Evolutionary conservation across 1,140 invertebrate species (phyloP).

Genomic region (Rhopalosiphum padi): DNA sequence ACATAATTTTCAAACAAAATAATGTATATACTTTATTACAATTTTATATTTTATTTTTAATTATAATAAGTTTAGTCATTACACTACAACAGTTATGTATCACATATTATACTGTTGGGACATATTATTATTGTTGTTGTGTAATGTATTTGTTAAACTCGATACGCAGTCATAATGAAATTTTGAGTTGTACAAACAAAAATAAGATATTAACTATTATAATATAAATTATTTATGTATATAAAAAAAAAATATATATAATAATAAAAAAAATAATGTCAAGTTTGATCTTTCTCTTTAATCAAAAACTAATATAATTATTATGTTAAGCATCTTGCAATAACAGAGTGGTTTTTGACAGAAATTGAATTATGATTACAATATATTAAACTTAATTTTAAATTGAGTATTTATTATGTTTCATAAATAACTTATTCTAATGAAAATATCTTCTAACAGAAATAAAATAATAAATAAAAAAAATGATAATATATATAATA

Average conservation of each 20-base stretch:
- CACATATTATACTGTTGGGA: not conserved
- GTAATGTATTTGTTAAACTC: not conserved
- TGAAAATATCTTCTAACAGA: slow-evolving; percentile 47
- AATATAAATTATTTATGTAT: slow-evolving; percentile 29
- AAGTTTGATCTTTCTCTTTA: slow-evolving; percentile 12
- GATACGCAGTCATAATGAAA: not conserved
- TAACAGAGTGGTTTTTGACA: not conserved
- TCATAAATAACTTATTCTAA: slow-evolving; percentile 45
- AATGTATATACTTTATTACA: slow-evolving; percentile 25
- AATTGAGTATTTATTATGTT: slow-evolving; percentile 38
- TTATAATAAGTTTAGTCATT: not conserved
- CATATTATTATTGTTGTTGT: not conserved
- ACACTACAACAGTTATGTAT: not conserved
- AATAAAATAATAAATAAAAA: slow-evolving; percentile 50
- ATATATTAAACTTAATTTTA: slow-evolving; percentile 34
- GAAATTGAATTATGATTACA: slow-evolving; percentile 19
- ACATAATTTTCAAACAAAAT: slow-evolving; percentile 22
- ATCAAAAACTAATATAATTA: slow-evolving; percentile 2
- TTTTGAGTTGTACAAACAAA: slow-evolving; percentile 20
- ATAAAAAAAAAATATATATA: slow-evolving; percentile 33
- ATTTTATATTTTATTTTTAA: not conserved
- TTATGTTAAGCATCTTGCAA: not conserved
- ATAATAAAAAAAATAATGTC: slow-evolving; percentile 28
- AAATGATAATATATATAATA: slow-evolving; percentile 43
- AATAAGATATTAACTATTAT: not conserved